Conservation (phyloP, 2,797 vertebrate genomes). For the Microtus agrestis region DNA sequence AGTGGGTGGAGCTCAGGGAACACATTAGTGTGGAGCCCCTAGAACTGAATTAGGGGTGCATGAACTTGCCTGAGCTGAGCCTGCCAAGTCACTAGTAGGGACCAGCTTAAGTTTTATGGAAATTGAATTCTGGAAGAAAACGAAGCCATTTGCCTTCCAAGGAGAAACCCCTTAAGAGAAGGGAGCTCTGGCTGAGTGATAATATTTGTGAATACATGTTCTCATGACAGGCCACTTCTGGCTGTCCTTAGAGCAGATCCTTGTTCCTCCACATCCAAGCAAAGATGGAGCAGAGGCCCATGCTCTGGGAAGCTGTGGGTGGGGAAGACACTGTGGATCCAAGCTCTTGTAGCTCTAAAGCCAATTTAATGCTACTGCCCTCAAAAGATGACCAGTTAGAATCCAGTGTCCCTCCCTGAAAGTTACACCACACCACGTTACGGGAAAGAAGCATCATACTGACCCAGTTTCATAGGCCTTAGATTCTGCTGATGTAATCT, state of each 20-base stretch:
- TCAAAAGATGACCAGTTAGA: not conserved
- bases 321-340: not conserved
- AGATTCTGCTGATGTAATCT: not conserved
- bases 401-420: not conserved
- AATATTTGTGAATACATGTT: not conserved
- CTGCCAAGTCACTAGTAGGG: not conserved
- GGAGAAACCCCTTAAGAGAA: not conserved
- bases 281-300: not conserved
- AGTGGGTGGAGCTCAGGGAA: not conserved
- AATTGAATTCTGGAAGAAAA: not conserved
- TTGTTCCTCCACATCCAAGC: not conserved
- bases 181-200: not conserved
- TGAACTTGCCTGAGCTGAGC: not conserved
- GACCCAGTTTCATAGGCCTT: not conserved
- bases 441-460: too few relatives aligned
- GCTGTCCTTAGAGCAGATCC: not conserved
- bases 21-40: not conserved
- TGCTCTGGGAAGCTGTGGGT: not conserved
- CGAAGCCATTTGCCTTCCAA: not conserved
- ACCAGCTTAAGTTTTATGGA: not conserved
- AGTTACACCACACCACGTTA: fast-evolving
- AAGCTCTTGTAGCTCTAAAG: not conserved
- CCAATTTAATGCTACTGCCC: not conserved
- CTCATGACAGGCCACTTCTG: not conserved
- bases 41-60: not conserved